These are phyloP conservation scores for Solea solea DNA, from an alignment of 2,113 vertebrate genomes.

Conservation along the genomic window DNA sequence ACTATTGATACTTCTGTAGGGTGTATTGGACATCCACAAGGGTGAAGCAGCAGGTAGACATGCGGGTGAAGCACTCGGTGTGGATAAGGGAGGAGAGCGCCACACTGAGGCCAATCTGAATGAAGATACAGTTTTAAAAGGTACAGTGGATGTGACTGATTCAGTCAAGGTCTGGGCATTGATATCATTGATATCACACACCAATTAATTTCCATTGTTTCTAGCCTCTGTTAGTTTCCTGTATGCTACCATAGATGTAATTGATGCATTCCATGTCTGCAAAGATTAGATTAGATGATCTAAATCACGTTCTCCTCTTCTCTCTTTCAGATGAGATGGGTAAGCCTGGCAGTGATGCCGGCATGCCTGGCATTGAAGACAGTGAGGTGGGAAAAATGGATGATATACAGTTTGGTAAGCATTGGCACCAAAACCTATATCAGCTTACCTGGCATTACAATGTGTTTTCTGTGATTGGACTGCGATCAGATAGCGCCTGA, in stretches of 20 bases:
- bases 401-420: conserved; percentile 87
- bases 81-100: conserved; percentile 60
- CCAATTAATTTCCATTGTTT: neutral
- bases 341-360: conserved; percentile 92
- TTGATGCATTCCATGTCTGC: neutral
- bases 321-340: conserved; percentile 82
- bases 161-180: too few relatives aligned
- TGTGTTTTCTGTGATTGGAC: too few relatives aligned
- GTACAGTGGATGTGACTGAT: conserved; percentile 40
- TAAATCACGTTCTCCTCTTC: neutral
- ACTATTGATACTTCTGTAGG: conserved; percentile 50
- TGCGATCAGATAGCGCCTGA: too few relatives aligned
- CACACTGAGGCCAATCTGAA: conserved; percentile 71
- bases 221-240: neutral
- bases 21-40: conserved; percentile 50
- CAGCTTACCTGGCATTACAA: too few relatives aligned
- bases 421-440: neutral
- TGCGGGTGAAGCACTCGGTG: conserved; percentile 43
- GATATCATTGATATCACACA: too few relatives aligned
- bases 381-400: conserved; percentile 91
- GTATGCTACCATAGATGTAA: neutral
- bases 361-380: conserved; percentile 98
- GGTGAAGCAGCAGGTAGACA: conserved; percentile 26
- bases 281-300: neutral
- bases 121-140: conserved; percentile 75